Percentiles rank a stretch among this genome's conserved stretches.
These are phyloP conservation scores for Zele albiditarsus DNA, from an alignment of 2,888 invertebrate genomes.

Conservation along the genomic window DNA sequence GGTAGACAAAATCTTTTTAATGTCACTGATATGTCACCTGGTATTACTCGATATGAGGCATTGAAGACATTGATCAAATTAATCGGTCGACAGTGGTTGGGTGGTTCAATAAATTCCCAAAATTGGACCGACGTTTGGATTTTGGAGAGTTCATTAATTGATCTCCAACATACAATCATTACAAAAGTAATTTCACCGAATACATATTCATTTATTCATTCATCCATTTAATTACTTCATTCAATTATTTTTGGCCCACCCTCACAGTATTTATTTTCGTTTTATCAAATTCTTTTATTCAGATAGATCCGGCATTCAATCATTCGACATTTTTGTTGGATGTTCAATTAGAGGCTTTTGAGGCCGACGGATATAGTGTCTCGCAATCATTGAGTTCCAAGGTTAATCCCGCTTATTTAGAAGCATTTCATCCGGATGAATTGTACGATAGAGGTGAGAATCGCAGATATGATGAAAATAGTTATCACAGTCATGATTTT, in stretches of 20 bases:
- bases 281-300: conserved; percentile 41
- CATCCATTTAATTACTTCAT: conserved; percentile 19
- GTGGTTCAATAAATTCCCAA: conserved; percentile 66
- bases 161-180: conserved; percentile 72
- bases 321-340: conserved; percentile 58
- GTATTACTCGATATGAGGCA: conserved; percentile 54
- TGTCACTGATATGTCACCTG: conserved; percentile 52
- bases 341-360: conserved; percentile 60
- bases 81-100: conserved; percentile 74
- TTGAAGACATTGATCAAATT: conserved; percentile 57
- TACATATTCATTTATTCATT: conserved; percentile 28
- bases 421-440: conserved; percentile 53
- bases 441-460: conserved; percentile 60
- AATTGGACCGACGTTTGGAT: conserved; percentile 70
- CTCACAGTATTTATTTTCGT: background rate
- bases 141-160: conserved; percentile 74
- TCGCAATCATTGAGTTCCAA: conserved; percentile 59
- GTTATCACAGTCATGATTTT: conserved; percentile 8
- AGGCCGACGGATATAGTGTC: conserved; percentile 61
- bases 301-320: conserved; percentile 60
- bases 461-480: conserved; percentile 8
- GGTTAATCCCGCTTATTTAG: conserved; percentile 54
- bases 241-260: background rate
- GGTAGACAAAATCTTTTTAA: conserved; percentile 60
- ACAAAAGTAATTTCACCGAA: conserved; percentile 59